A percentile compares a stretch with the other conserved stretches of the same genome.
Evolutionary conservation across 2,888 invertebrate genomes (phyloP).

Genomic region (Eugnorisma glareosa): DNA sequence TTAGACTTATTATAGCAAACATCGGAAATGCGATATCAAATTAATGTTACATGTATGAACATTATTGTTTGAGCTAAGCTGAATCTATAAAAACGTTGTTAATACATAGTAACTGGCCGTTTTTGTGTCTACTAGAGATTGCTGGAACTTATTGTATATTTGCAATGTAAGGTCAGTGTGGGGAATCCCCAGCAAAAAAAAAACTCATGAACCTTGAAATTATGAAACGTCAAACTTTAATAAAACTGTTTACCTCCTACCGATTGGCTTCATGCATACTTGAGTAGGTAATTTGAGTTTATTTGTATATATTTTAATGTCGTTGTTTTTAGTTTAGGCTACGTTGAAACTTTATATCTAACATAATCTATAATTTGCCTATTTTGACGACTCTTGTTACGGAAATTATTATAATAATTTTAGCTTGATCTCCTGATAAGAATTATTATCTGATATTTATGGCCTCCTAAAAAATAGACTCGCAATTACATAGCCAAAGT

Average conservation of each 20-base stretch:
- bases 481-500: not conserved
- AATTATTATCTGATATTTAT: not conserved
- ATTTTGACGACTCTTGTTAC: not conserved
- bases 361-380: not conserved
- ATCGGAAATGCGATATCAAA: conserved; percentile 29
- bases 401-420: not conserved
- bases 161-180: conserved; percentile 41
- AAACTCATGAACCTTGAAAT: conserved; percentile 18
- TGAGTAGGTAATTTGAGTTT: conserved; percentile 17
- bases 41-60: conserved; percentile 4
- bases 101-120: not conserved
- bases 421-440: not conserved
- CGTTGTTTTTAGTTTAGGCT: not conserved
- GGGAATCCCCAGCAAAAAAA: conserved; percentile 26
- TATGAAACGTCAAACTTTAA: not conserved
- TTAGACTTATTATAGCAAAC: conserved; percentile 5
- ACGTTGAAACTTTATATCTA: no score
- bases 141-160: conserved; percentile 23
- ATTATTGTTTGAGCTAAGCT: not conserved
- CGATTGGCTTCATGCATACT: not conserved
- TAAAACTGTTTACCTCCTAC: conserved; percentile 11
- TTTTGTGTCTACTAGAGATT: conserved; percentile 9
- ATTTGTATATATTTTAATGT: no score
- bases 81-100: conserved; percentile 29
- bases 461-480: not conserved